phyloP scores from a whole-genome alignment of 2,888 invertebrate genomes.

The Thymelicus acteon region DNA sequence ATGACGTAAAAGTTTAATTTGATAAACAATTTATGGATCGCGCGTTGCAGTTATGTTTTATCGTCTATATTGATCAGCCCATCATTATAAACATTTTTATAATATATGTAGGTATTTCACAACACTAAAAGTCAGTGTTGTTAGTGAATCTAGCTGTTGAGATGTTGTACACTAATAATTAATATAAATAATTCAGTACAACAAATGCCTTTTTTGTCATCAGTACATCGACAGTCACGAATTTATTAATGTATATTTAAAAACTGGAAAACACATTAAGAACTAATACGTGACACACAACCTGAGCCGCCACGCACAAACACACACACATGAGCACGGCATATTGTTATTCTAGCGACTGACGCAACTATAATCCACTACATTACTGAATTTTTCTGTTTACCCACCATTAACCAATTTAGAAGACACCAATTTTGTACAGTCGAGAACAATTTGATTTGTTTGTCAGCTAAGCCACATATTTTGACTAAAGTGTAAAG shows the following conservation, averaged over 20 bases:
- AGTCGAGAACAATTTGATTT: slow-evolving; percentile 17
- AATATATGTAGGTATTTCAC: too few species aligned
- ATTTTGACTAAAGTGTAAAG: too few species aligned
- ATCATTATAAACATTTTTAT: too few species aligned
- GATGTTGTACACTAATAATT: too few species aligned
- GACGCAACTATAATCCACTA: slow-evolving; percentile 56
- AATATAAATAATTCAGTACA: too few species aligned
- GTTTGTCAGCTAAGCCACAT: too few species aligned
- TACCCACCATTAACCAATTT: slow-evolving; percentile 50
- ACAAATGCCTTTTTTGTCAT: slow-evolving; percentile 4
- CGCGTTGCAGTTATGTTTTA: too few species aligned
- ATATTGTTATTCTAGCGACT: slow-evolving; percentile 54
- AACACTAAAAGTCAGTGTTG: too few species aligned
- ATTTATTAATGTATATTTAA: slow-evolving; percentile 40
- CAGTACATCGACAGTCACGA: slow-evolving; percentile 32
- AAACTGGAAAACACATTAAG: slow-evolving; percentile 64
- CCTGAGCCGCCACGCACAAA: slow-evolving; percentile 33
- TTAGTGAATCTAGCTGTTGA: too few species aligned
- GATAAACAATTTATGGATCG: too few species aligned
- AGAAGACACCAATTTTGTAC: slow-evolving; percentile 65
- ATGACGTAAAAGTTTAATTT: too few species aligned
- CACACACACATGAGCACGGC: slow-evolving; percentile 35
- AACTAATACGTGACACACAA: slow-evolving; percentile 45
- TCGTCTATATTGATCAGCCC: too few species aligned
- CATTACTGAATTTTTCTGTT: slow-evolving; percentile 46